phyloP scores from a whole-genome alignment of 2,113 vertebrate genomes.

The Myiagra hebetior region DNA sequence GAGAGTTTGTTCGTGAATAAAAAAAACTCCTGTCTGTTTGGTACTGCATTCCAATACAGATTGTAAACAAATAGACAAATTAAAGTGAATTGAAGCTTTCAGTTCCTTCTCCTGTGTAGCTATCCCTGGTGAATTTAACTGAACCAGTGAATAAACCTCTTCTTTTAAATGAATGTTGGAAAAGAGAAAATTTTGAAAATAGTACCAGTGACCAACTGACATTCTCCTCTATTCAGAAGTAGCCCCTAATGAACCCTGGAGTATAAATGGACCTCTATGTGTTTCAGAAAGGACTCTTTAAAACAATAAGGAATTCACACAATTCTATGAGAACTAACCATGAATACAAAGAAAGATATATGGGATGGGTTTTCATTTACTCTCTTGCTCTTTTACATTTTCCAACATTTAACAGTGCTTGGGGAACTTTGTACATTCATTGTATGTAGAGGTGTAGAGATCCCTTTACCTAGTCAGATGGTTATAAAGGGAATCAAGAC shows the following conservation, averaged over 20 bases:
- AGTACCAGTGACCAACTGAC: neutral
- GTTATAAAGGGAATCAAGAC: neutral
- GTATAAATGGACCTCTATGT: neutral
- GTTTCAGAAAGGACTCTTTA: neutral
- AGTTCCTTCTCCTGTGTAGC: conserved; percentile 18
- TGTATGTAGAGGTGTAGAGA: neutral
- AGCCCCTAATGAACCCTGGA: neutral
- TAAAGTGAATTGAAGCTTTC: conserved; percentile 59
- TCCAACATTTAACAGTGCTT: neutral
- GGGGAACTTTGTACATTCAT: neutral
- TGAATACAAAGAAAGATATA: neutral
- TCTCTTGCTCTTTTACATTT: neutral
- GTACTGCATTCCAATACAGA: conserved; percentile 33
- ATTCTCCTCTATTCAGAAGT: neutral
- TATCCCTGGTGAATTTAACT: conserved; percentile 14
- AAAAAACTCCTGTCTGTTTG: neutral
- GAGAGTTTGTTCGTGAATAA: conserved; percentile 13
- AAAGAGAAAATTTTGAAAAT: neutral
- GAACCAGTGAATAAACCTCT: conserved; percentile 49
- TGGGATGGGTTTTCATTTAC: neutral
- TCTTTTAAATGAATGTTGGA: conserved; percentile 28
- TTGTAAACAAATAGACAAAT: conserved; percentile 34
- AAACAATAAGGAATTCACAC: conserved; percentile 1
- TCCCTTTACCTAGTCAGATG: neutral
- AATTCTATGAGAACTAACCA: neutral